phyloP scores from a whole-genome alignment of 2,888 invertebrate species.

The Ornithoptera priamus region DNA sequence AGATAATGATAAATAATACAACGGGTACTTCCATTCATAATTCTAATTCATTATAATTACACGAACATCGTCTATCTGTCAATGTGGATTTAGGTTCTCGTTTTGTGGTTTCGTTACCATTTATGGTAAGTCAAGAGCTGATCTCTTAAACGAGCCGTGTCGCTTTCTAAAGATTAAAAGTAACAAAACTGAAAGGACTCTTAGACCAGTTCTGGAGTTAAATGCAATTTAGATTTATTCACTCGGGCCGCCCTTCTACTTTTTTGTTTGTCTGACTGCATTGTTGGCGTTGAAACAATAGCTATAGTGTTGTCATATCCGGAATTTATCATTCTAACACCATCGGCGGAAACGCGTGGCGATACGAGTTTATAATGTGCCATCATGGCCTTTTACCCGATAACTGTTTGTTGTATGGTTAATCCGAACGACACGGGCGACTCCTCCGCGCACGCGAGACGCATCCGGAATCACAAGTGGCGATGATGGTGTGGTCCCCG shows the following conservation, averaged over 20 bases:
- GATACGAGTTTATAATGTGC: constrained; percentile 76
- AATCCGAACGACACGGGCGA: constrained; percentile 63
- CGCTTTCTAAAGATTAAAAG: constrained; percentile 29
- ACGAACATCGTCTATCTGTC: constrained; percentile 7
- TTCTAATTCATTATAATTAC: background rate
- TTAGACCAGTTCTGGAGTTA: constrained; percentile 60
- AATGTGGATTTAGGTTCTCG: constrained; percentile 9
- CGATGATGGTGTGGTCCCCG: constrained; percentile 37
- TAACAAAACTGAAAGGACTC: constrained; percentile 37
- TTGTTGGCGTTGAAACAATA: constrained; percentile 75
- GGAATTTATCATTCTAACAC: constrained; percentile 76
- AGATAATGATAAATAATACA: no score
- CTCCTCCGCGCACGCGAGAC: constrained; percentile 37
- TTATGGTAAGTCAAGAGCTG: constrained; percentile 23
- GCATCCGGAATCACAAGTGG: constrained; percentile 42
- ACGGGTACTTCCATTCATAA: no score
- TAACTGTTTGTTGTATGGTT: constrained; percentile 57
- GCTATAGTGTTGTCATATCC: constrained; percentile 69
- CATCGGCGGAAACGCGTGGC: constrained; percentile 73
- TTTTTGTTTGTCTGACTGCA: constrained; percentile 67
- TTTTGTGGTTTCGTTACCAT: constrained; percentile 7
- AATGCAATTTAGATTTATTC: constrained; percentile 74
- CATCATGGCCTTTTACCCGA: constrained; percentile 68
- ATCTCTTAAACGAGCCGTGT: constrained; percentile 23
- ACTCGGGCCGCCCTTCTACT: constrained; percentile 53